These are phyloP conservation scores for Loripinus fragilis DNA, from an alignment of 2,888 invertebrate genomes.

Conservation along the genomic window DNA sequence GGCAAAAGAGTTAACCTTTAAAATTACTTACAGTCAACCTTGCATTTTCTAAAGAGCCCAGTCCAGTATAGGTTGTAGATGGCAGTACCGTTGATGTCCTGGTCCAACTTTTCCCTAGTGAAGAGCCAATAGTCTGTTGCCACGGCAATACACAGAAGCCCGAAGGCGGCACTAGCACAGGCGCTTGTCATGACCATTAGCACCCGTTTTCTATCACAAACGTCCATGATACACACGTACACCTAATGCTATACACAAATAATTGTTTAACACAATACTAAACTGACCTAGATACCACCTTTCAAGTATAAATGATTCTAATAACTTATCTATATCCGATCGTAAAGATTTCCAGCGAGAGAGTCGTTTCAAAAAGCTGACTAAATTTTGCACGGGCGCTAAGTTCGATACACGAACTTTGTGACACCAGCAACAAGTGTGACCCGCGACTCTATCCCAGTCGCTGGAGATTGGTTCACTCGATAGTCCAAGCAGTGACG, in stretches of 20 bases:
- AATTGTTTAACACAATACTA: background rate
- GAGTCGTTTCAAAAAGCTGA: background rate
- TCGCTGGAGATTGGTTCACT: background rate
- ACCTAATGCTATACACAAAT: background rate
- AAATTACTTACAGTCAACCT: constrained; percentile 73
- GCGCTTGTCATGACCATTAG: constrained; percentile 82
- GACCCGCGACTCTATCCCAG: background rate
- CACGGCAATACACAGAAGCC: constrained; percentile 82
- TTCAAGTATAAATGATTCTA: background rate
- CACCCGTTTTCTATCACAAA: constrained; percentile 80
- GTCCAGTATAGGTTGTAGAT: constrained; percentile 71
- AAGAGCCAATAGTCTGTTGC: constrained; percentile 83
- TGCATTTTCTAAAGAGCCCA: constrained; percentile 81
- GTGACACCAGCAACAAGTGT: background rate
- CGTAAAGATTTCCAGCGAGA: background rate
- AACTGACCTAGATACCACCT: background rate
- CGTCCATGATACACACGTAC: constrained; percentile 76
- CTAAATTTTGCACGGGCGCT: background rate
- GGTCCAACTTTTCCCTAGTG: constrained; percentile 75
- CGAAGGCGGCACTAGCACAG: constrained; percentile 82
- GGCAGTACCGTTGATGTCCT: constrained; percentile 65
- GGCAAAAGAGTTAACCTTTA: no score
- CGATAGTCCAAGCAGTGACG: background rate
- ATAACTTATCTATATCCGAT: background rate
- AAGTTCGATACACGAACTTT: background rate